Conservation (phyloP, 1,140 invertebrate species). For the Drosophila willistoni region DNA sequence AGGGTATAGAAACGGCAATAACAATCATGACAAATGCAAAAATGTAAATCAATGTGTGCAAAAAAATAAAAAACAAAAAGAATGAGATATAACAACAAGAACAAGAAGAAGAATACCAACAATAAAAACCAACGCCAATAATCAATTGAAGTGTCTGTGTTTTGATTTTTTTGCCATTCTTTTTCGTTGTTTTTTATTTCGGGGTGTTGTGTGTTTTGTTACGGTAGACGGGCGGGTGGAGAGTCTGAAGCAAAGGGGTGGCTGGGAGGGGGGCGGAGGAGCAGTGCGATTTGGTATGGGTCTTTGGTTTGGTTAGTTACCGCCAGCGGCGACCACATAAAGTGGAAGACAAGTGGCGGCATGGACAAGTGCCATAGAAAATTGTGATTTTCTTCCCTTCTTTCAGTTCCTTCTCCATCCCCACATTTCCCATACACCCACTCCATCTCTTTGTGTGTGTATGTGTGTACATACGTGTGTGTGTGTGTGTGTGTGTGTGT, state of each 20-base stretch:
- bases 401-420: neutral
- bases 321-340: conserved; percentile 65
- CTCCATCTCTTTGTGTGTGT: conserved; percentile 7
- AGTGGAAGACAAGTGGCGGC: conserved; percentile 78
- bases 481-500: conserved; percentile 21
- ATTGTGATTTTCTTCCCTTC: conserved; percentile 44
- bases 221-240: neutral
- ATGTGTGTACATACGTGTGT: no score
- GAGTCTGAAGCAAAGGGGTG: neutral
- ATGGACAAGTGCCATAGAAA: conserved; percentile 78
- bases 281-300: conserved; percentile 15
- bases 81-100: conserved; percentile 31
- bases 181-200: conserved; percentile 16
- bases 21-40: conserved; percentile 46
- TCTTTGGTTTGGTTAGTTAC: conserved; percentile 52
- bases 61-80: conserved; percentile 37
- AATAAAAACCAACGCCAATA: conserved; percentile 57
- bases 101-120: conserved; percentile 39
- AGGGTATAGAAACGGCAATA: conserved; percentile 41
- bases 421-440: neutral
- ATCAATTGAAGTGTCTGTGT: conserved; percentile 79
- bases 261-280: neutral
- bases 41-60: conserved; percentile 72
- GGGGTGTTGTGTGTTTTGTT: conserved; percentile 30
- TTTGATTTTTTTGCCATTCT: conserved; percentile 28